Percentiles rank a stretch among this genome's conserved stretches.
These are phyloP conservation scores for Mormyrus proboscirostris DNA, from an alignment of 2,797 vertebrate genomes.

Conservation along the genomic window DNA sequence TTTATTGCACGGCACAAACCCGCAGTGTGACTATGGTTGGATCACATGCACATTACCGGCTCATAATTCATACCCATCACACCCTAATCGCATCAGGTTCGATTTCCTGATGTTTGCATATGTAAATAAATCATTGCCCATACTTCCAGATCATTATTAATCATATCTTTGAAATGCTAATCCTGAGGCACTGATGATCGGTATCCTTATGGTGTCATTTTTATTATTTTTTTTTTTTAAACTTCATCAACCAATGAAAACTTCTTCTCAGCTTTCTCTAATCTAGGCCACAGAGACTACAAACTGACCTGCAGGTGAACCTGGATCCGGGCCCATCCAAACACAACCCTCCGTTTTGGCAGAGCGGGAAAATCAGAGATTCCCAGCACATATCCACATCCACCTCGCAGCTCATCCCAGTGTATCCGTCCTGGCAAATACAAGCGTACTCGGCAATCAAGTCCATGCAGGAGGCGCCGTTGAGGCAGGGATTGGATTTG, in stretches of 20 bases:
- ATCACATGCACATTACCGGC: neutral
- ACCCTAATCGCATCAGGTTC: neutral
- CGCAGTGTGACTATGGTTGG: neutral
- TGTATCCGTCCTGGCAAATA: conserved; percentile 61
- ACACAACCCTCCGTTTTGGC: conserved; percentile 68
- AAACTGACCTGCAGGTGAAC: conserved; percentile 74
- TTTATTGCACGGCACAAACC: neutral
- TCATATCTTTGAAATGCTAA: neutral
- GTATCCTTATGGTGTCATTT: neutral
- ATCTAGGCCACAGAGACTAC: neutral
- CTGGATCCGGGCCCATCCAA: conserved; percentile 59
- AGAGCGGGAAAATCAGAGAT: conserved; percentile 46
- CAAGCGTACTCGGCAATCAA: conserved; percentile 62
- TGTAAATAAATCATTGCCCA: neutral
- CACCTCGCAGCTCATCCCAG: conserved; percentile 58
- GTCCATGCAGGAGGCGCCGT: conserved; percentile 68
- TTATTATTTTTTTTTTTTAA: neutral
- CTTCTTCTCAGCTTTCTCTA: neutral
- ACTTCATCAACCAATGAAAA: neutral
- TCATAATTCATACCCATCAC: neutral
- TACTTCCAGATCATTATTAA: neutral
- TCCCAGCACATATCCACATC: conserved; percentile 60
- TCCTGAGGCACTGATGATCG: neutral
- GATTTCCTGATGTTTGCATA: neutral
- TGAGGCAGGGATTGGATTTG: conserved; percentile 56